Evolutionary conservation across 2,797 vertebrate species (phyloP), one percentile per base, ranked within the genome.

Genomic region (Mastacembelus armatus): DNA sequence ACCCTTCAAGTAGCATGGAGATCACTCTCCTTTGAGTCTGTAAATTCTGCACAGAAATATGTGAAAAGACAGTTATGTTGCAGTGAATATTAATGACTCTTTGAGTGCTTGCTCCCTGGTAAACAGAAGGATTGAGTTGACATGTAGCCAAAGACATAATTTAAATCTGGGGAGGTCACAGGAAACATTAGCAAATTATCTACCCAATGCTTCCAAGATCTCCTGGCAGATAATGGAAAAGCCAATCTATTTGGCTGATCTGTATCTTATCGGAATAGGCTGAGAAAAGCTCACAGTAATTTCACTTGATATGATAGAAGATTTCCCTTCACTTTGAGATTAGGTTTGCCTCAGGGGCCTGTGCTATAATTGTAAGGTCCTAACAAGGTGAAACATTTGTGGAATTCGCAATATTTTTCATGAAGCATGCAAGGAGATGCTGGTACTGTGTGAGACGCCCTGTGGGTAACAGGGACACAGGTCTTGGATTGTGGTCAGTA

Each of bases 131-230:
- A 87, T 84, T 86, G 80, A 87, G 84, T 83, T 91, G 88, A 91
- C 89, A 90, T 87, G 85, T 89, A 89, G 90, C 90, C 92, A 91
- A 92, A 92, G 90, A 92, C 90, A 91, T 89, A 76, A 91, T 93
- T 92, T 93, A 89, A 92, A 92, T 92, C 91, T 87, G 86, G 86
- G 89, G 92, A 94, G 92, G 93, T 94, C 93, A 94, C 88, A 93
- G 92, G 89, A 93, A 94, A 94, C 92, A 92, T 93, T 90, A 93
- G 92, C 93, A 94, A 94, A 94, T 94, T 91, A 93, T 93, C 90
- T 92, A 90, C 69, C 89, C 87, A 78, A 87, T 90, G 91, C 79
- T 92, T 92, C 85, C 79, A 83, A 92, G 92, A 94, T 93, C 90
- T 87, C 83, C 54, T 40, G 38, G 83, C 85, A 88, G 93, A 94